phyloP scores from a whole-genome alignment of 2,113 vertebrate genomes.

The Noturus placidus region DNA sequence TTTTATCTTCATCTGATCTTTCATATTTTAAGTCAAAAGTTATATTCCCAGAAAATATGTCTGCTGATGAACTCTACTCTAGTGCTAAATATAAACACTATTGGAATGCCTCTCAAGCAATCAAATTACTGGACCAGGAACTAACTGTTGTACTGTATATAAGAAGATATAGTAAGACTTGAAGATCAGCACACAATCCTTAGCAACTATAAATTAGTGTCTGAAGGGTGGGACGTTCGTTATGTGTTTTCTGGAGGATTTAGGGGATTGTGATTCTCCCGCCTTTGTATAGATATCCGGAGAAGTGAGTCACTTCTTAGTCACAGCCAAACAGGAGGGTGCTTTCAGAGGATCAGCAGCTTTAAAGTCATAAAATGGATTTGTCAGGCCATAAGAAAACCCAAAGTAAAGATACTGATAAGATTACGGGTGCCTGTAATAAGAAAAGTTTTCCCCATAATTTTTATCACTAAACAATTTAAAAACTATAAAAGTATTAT shows the following conservation, averaged over 20 bases:
- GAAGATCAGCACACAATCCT: not conserved
- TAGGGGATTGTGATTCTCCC: constrained; percentile 41
- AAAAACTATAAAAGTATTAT: not conserved
- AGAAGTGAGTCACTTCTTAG: constrained; percentile 44
- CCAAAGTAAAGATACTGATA: not conserved
- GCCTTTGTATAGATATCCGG: constrained; percentile 27
- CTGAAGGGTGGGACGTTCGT: not conserved
- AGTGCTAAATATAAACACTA: not conserved
- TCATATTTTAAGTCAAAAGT: not conserved
- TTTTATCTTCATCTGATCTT: not conserved
- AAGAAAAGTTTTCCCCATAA: not conserved
- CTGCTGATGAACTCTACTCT: no score
- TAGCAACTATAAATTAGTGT: not conserved
- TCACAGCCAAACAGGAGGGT: constrained; percentile 9
- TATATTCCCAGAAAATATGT: not conserved
- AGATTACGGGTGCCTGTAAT: not conserved
- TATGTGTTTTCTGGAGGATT: constrained; percentile 21
- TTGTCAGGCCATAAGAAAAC: not conserved
- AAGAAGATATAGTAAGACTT: not conserved
- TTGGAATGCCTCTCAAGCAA: not conserved
- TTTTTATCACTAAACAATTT: not conserved
- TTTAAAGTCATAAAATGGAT: not conserved
- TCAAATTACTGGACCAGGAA: not conserved
- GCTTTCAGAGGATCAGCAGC: constrained; percentile 20
- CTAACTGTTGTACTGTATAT: not conserved